Evolutionary conservation across 1,140 invertebrate genomes (phyloP), one percentile per base, ranked within the genome.

Genomic region (Aphelenchoides fujianensis): DNA sequence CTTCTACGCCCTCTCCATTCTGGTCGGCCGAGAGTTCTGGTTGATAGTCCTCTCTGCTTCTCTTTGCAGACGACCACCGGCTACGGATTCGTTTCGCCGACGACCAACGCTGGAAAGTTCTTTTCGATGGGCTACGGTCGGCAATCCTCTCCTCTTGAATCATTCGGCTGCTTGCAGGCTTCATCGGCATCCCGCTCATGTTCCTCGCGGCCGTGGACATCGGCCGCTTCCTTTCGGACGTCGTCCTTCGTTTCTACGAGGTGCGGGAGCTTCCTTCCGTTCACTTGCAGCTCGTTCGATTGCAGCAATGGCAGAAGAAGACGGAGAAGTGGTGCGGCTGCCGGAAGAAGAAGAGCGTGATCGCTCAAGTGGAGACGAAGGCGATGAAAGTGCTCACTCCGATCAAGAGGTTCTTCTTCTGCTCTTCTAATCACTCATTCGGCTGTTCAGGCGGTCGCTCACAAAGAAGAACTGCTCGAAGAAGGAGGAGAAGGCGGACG

Each of bases 111-210:
- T 23, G 86, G 86, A 35, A 79, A 85, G 28, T 76, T 85, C 19
- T 79, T 86, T 5, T 85, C 86, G 9, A 86, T 87, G 12, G 77
- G 85, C 34, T 87, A 87, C 74, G 86, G 86, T 1, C n/a, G n/a
- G n/a, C n/a, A n/a, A n/a, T n/a, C n/a, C n/a, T n/a, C n/a, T n/a
- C n/a, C n/a, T n/a, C n/a, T n/a, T n/a, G n/a, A n/a, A n/a, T n/a
- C n/a, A n/a, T n/a, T n/a, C n/a, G n/a, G n/a, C n/a, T n/a, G n/a
- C n/a, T n/a, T n/a, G n/a, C n/a, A n/a, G n/a, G n/a, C n/a, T 71
- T 87, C 2, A 74, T 87, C 34, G 86, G 86, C 12, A 87, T 87
- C 74, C 86, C 86, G 19, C 71, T 87, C 12, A 87, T 85, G 59
- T 81, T 87, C 36, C 80, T 87, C 27, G 86, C 86, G n/a, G 82